Evolutionary conservation across 2,113 vertebrate genomes (phyloP).

Genomic region (Gymnorhina tibicen): DNA sequence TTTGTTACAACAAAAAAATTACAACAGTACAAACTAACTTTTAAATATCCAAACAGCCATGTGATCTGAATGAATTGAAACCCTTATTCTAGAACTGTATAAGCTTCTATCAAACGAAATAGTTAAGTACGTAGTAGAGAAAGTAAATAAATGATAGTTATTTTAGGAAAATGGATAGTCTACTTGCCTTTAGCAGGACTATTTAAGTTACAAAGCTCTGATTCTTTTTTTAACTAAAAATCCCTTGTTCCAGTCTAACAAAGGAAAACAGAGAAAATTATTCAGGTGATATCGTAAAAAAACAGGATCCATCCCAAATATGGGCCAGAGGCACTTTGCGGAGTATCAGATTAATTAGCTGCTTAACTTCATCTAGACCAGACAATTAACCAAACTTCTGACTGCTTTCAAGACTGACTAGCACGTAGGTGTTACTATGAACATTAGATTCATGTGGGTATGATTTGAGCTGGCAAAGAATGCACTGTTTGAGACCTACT

Average conservation of each 20-base stretch:
- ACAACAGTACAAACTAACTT: not conserved
- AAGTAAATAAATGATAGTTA: not conserved
- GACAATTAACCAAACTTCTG: not conserved
- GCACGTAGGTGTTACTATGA: not conserved
- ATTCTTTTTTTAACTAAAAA: not conserved
- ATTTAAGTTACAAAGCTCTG: not conserved
- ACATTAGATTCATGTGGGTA: not conserved
- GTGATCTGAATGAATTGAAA: not conserved
- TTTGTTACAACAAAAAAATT: not conserved
- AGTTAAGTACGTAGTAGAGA: not conserved
- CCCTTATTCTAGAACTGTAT: not conserved
- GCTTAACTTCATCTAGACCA: not conserved
- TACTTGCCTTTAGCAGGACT: not conserved
- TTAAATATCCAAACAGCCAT: not conserved
- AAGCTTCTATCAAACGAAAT: not conserved
- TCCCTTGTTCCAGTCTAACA: not conserved
- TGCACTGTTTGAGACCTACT: not conserved
- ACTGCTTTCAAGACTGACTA: not conserved
- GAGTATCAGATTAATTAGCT: not conserved
- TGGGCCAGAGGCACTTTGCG: not conserved
- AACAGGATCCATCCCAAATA: not conserved
- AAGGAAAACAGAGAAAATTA: not conserved
- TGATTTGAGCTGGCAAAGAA: not conserved
- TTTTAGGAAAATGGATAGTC: not conserved
- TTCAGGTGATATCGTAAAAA: rapidly evolving